These are phyloP conservation scores for Strigamia transsilvanica DNA, from an alignment of 2,888 invertebrate genomes.

Conservation along the genomic window DNA sequence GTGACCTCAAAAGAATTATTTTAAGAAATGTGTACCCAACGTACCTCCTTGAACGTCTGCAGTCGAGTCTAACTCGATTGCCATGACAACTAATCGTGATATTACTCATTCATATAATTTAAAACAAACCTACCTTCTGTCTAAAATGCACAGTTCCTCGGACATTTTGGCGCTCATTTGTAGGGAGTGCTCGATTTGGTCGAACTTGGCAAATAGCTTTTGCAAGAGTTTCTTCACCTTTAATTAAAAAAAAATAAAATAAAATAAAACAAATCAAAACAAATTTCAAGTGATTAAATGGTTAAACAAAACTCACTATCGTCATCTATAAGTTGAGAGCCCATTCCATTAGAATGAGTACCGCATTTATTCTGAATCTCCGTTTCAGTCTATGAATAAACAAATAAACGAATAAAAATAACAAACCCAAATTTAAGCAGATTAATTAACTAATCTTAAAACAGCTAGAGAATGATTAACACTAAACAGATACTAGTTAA, in stretches of 20 bases:
- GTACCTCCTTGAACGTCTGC: constrained; percentile 27
- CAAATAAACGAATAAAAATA: neutral
- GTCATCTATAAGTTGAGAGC: neutral
- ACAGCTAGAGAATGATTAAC: neutral
- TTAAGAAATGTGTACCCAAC: neutral
- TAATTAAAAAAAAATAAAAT: neutral
- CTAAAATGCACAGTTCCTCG: constrained; percentile 51
- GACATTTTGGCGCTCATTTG: constrained; percentile 51
- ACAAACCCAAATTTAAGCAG: neutral
- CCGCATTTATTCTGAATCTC: neutral
- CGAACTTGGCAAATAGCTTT: constrained; percentile 53
- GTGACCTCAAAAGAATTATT: neutral
- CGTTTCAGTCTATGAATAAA: neutral
- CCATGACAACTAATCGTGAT: neutral
- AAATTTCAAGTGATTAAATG: neutral
- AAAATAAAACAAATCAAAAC: neutral
- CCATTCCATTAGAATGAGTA: neutral
- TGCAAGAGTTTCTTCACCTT: constrained; percentile 32
- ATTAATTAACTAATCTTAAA: neutral
- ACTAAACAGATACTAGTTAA: constrained; percentile 14
- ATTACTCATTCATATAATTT: neutral
- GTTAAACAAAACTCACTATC: neutral
- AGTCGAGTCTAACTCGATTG: neutral
- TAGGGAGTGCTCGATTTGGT: constrained; percentile 55
- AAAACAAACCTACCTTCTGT: constrained; percentile 28